These are phyloP conservation scores for Euthynnus affinis DNA, from an alignment of 2,797 vertebrate genomes.

Conservation along the genomic window DNA sequence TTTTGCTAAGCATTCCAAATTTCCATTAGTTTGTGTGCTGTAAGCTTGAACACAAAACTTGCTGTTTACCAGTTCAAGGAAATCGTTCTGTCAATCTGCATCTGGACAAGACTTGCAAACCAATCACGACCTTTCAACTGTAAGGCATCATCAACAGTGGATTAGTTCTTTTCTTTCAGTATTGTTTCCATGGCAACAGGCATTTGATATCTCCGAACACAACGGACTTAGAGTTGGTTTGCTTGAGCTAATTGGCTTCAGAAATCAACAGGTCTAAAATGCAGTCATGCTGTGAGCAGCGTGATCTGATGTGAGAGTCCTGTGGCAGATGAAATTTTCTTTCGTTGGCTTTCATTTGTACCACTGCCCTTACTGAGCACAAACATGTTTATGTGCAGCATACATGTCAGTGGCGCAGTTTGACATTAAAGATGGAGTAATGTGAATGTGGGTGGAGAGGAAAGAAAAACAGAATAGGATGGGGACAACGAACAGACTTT, in stretches of 20 bases:
- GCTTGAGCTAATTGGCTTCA: conserved; percentile 43
- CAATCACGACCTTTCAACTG: background rate
- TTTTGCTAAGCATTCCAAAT: background rate
- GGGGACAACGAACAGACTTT: background rate
- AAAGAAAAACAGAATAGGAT: background rate
- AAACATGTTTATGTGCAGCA: background rate
- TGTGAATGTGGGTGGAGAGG: background rate
- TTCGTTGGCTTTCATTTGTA: conserved; percentile 9
- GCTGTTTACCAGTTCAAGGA: background rate
- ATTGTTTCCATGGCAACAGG: conserved; percentile 46
- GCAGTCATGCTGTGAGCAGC: conserved; percentile 22
- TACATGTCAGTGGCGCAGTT: background rate
- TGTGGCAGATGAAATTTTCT: conserved; percentile 12
- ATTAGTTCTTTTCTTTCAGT: background rate
- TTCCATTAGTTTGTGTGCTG: background rate
- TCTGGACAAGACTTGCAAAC: background rate
- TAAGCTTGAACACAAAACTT: background rate
- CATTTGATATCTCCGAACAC: conserved; percentile 21
- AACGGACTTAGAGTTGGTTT: conserved; percentile 11
- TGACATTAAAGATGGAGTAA: conserved; percentile 14
- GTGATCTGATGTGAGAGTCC: conserved; percentile 7
- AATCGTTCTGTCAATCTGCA: background rate
- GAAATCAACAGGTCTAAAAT: conserved; percentile 38
- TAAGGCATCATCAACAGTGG: background rate
- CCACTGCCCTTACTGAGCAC: background rate